A percentile compares a stretch with the other conserved stretches of the same genome.
Conservation (phyloP, 2,113 vertebrate genomes). For the Riparia riparia region DNA sequence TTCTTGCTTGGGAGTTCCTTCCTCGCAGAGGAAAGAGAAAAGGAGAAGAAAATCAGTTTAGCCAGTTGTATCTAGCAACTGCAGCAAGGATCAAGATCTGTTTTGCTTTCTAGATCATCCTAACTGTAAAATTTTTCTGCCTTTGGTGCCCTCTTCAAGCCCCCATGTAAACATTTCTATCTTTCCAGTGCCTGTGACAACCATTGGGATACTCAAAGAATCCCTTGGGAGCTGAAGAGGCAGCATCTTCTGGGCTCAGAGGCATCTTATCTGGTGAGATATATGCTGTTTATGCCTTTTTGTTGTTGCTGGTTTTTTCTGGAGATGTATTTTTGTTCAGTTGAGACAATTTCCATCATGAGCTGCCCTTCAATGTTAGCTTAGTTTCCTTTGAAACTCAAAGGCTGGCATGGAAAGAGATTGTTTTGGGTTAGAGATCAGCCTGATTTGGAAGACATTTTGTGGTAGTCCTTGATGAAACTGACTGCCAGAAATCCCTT, state of each 20-base stretch:
- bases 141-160: neutral
- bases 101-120: neutral
- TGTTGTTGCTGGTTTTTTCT: too few relatives aligned
- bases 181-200: neutral
- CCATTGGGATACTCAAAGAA: neutral
- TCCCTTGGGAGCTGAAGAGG: neutral
- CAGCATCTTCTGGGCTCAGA: neutral
- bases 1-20: neutral
- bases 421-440: neutral
- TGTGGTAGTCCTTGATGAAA: neutral
- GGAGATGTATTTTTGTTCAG: neutral
- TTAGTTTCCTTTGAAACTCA: neutral
- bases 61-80: neutral
- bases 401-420: neutral
- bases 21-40: neutral
- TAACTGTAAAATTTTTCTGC: neutral
- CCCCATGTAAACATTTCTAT: rapidly evolving
- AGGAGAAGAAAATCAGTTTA: neutral
- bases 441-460: neutral
- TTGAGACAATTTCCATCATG: neutral
- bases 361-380: neutral
- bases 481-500: neutral
- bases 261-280: neutral
- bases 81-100: neutral
- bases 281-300: neutral